phyloP scores from a whole-genome alignment of 2,797 vertebrate genomes.

The Poeciliopsis presidionis region DNA sequence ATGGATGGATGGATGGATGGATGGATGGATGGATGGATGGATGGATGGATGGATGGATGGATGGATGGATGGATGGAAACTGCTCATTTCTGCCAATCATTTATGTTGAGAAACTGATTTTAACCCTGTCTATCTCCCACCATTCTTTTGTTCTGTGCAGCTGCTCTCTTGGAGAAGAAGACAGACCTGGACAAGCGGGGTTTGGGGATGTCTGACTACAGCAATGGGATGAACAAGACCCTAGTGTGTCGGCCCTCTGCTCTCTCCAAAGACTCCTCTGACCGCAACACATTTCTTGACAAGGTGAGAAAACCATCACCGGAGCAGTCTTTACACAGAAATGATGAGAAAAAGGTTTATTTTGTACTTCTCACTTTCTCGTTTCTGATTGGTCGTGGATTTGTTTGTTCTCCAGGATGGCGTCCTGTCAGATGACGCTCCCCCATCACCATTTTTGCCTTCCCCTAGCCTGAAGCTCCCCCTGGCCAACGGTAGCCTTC shows the following conservation, averaged over 20 bases:
- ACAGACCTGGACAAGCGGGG: slow-evolving; percentile 97
- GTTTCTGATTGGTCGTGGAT: slow-evolving; percentile 21
- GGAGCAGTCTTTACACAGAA: not conserved
- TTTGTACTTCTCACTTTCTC: not conserved
- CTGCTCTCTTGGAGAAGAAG: slow-evolving; percentile 99
- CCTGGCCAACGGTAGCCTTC: slow-evolving; percentile 96
- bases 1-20: too few relatives aligned
- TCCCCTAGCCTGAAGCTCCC: slow-evolving; percentile 99
- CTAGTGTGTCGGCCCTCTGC: slow-evolving; percentile 91
- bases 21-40: too few relatives aligned
- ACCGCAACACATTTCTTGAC: slow-evolving; percentile 93
- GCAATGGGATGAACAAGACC: slow-evolving; percentile 94
- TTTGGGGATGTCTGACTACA: slow-evolving; percentile 95
- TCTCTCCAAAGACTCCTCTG: slow-evolving; percentile 98
- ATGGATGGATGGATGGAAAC: too few relatives aligned
- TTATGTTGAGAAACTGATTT: not conserved
- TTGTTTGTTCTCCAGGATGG: slow-evolving; percentile 87
- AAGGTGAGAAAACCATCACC: slow-evolving; percentile 81
- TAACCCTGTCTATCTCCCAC: not conserved
- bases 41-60: too few relatives aligned
- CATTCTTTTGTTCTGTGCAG: slow-evolving; percentile 65
- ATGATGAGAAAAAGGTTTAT: not conserved
- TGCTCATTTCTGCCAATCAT: not conserved
- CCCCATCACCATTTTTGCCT: slow-evolving; percentile 99
- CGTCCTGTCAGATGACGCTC: slow-evolving; percentile 94